Evolutionary conservation across 2,888 invertebrate genomes (phyloP).

Genomic region (Pandemis cinnamomeana): DNA sequence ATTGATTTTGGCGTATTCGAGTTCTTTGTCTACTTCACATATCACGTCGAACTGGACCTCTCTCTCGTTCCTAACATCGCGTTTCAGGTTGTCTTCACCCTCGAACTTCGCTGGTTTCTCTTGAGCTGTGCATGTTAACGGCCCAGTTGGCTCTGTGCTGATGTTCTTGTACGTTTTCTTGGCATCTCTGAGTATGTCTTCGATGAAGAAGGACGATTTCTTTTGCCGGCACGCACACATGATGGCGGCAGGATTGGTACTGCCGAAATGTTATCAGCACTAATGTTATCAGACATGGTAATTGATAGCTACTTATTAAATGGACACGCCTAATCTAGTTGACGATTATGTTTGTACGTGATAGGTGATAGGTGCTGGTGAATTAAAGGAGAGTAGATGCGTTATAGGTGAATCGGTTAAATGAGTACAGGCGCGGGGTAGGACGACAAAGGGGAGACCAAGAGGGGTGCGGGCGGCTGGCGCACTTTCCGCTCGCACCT

Average conservation of each 20-base stretch:
- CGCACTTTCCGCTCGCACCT: no score
- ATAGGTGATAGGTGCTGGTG: slow-evolving; percentile 17
- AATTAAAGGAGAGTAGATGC: slow-evolving; percentile 12
- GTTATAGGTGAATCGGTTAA: background rate
- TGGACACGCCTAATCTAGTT: slow-evolving; percentile 74
- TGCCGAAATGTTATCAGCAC: slow-evolving; percentile 73
- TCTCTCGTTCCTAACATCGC: slow-evolving; percentile 44
- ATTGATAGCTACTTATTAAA: slow-evolving; percentile 83
- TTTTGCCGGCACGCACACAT: slow-evolving; percentile 80
- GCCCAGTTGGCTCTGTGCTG: slow-evolving; percentile 62
- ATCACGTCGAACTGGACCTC: slow-evolving; percentile 55
- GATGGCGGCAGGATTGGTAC: slow-evolving; percentile 62
- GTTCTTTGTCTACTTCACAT: slow-evolving; percentile 60
- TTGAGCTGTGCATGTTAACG: slow-evolving; percentile 54
- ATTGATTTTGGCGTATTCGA: slow-evolving; percentile 56
- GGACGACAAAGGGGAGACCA: no score
- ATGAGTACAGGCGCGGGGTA: no score
- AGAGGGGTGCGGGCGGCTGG: no score
- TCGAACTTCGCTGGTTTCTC: slow-evolving; percentile 25
- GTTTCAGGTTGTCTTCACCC: background rate
- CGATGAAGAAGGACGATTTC: slow-evolving; percentile 76
- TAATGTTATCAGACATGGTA: slow-evolving; percentile 69
- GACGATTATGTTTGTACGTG: slow-evolving; percentile 54
- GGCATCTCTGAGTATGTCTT: slow-evolving; percentile 71
- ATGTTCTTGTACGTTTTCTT: slow-evolving; percentile 64